phyloP scores from a whole-genome alignment of 2,888 invertebrate species.

The Eupithecia subfuscata region DNA sequence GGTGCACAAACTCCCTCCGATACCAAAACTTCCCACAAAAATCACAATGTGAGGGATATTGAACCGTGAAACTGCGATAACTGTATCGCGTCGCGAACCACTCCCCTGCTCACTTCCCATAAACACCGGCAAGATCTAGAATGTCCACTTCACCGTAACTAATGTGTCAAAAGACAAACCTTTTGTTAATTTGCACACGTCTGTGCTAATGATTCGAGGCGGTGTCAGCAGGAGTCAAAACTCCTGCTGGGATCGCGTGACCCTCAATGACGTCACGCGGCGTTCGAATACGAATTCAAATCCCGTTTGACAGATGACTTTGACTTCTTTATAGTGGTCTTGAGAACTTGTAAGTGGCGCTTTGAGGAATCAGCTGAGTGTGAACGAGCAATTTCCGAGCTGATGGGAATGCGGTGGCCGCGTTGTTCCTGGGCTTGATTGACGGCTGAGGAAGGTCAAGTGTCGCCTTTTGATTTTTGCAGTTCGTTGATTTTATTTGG shows the following conservation, averaged over 20 bases:
- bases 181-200: conserved; percentile 55
- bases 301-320: conserved; percentile 69
- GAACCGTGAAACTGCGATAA: conserved; percentile 57
- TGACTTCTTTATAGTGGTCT: conserved; percentile 64
- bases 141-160: conserved; percentile 70
- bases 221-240: conserved; percentile 45
- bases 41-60: conserved; percentile 48
- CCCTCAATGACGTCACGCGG: conserved; percentile 66
- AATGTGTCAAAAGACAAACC: conserved; percentile 67
- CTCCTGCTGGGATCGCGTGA: conserved; percentile 61
- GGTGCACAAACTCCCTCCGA: conserved; percentile 11
- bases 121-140: conserved; percentile 71
- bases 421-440: conserved; percentile 47
- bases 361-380: conserved; percentile 65
- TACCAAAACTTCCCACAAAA: conserved; percentile 43
- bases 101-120: conserved; percentile 71
- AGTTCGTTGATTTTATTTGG: conserved; percentile 31
- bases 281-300: conserved; percentile 64
- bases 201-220: conserved; percentile 56
- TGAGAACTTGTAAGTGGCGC: conserved; percentile 63
- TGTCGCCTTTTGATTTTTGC: conserved; percentile 33
- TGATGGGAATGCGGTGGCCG: conserved; percentile 66
- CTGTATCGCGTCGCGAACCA: conserved; percentile 57
- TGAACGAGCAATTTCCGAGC: conserved; percentile 77
- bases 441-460: conserved; percentile 52